Evolutionary conservation across 2,797 vertebrate genomes (phyloP).

Genomic region (Danio albolineatus): DNA sequence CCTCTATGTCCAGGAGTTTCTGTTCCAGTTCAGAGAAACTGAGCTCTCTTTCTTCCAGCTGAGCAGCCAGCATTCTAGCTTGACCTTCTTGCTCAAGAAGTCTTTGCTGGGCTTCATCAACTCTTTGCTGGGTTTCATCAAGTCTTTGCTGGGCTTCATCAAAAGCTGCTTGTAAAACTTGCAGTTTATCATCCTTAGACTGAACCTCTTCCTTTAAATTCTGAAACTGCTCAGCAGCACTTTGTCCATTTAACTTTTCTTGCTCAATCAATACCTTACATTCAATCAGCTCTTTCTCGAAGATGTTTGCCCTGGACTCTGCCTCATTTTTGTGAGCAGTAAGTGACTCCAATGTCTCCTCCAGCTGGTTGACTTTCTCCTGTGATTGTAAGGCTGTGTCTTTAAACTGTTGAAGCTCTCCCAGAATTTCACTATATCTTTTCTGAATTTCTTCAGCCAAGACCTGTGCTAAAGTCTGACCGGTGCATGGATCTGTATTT

Average conservation of each 20-base stretch:
- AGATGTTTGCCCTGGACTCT: slow-evolving; percentile 69
- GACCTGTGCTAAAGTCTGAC: slow-evolving; percentile 75
- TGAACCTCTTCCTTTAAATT: slow-evolving; percentile 79
- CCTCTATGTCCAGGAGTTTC: slow-evolving; percentile 73
- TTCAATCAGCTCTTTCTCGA: slow-evolving; percentile 75
- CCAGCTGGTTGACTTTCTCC: slow-evolving; percentile 73
- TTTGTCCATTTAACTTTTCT: slow-evolving; percentile 42
- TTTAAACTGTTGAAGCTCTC: slow-evolving; percentile 81
- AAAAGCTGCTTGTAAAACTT: slow-evolving; percentile 83
- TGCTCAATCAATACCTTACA: slow-evolving; percentile 73
- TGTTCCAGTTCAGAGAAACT: slow-evolving; percentile 75
- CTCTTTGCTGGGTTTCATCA: slow-evolving; percentile 68
- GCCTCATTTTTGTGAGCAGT: slow-evolving; percentile 78
- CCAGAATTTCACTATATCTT: slow-evolving; percentile 77
- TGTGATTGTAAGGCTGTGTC: slow-evolving; percentile 78
- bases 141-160: slow-evolving; percentile 68
- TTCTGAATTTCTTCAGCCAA: slow-evolving; percentile 84
- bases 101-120: slow-evolving; percentile 76
- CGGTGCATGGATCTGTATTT: slow-evolving; percentile 41
- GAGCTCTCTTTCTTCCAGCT: slow-evolving; percentile 80
- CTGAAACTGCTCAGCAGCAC: slow-evolving; percentile 83
- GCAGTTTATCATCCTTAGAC: slow-evolving; percentile 86
- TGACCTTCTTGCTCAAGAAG: slow-evolving; percentile 81
- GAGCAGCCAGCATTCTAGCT: slow-evolving; percentile 77
- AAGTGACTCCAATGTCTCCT: slow-evolving; percentile 69